These are phyloP conservation scores for Spodoptera litura DNA, from an alignment of 1,140 invertebrate genomes.

Conservation along the genomic window DNA sequence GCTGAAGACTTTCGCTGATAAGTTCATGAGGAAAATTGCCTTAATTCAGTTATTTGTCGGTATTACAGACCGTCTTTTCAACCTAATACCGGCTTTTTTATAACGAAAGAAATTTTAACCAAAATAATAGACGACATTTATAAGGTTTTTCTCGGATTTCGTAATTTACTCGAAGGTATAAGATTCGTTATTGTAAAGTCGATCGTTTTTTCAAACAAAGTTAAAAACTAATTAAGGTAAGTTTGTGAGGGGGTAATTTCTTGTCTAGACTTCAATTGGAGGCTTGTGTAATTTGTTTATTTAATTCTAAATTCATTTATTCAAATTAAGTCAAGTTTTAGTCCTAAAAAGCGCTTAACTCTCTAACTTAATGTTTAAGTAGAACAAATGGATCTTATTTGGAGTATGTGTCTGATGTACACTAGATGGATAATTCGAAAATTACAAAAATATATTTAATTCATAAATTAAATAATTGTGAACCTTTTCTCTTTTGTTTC, in stretches of 20 bases:
- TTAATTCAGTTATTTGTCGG: slow-evolving; percentile 34
- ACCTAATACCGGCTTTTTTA: slow-evolving; percentile 22
- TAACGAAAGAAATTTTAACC: slow-evolving; percentile 1
- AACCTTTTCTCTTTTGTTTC: not conserved
- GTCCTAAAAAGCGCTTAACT: too few relatives aligned
- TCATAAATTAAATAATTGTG: too few relatives aligned
- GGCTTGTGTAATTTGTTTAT: not conserved
- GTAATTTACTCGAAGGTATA: not conserved
- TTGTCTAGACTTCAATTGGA: not conserved
- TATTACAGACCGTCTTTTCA: slow-evolving; percentile 8
- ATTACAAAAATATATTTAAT: too few relatives aligned
- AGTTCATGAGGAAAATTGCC: slow-evolving; percentile 22
- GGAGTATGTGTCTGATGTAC: too few relatives aligned
- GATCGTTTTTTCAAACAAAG: not conserved
- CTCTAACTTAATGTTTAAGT: too few relatives aligned
- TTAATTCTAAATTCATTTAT: not conserved
- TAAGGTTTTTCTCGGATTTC: not conserved
- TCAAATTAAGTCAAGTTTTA: too few relatives aligned
- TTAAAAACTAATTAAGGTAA: not conserved
- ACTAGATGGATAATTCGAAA: too few relatives aligned
- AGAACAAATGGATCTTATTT: too few relatives aligned
- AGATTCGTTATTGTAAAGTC: not conserved
- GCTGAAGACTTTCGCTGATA: slow-evolving; percentile 15
- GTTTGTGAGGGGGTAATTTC: not conserved
- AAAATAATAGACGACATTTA: slow-evolving; percentile 6